phyloP scores from a whole-genome alignment of 2,888 invertebrate species.

The Empis stercorea region DNA sequence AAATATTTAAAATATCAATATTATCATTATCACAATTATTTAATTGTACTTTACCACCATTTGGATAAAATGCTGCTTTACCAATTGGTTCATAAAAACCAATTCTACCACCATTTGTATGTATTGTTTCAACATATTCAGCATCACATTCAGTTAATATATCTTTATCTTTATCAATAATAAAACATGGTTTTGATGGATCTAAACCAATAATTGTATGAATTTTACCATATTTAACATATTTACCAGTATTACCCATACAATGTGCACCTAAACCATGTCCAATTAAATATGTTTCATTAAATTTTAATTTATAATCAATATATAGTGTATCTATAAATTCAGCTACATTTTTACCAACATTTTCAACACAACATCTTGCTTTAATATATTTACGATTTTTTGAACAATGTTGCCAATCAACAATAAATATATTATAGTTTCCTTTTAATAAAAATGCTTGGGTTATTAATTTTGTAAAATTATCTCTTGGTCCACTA shows the following conservation, averaged over 20 bases:
- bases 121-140: slow-evolving; percentile 18
- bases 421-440: slow-evolving; percentile 42
- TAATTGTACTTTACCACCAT: slow-evolving; percentile 19
- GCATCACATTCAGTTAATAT: slow-evolving; percentile 15
- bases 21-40: slow-evolving; percentile 17
- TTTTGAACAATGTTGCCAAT: slow-evolving; percentile 40
- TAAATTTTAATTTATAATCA: not conserved
- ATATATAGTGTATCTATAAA: slow-evolving; percentile 4
- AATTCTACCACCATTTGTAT: slow-evolving; percentile 16
- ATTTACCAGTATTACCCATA: slow-evolving; percentile 9
- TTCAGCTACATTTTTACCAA: slow-evolving; percentile 6
- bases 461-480: slow-evolving; percentile 3
- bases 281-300: slow-evolving; percentile 6
- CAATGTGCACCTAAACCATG: slow-evolving; percentile 10
- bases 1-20: slow-evolving; percentile 3
- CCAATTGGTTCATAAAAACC: slow-evolving; percentile 16
- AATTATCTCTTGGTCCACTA: slow-evolving; percentile 36
- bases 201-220: slow-evolving; percentile 15
- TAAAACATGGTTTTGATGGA: slow-evolving; percentile 15
- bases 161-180: not conserved
- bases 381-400: slow-evolving; percentile 41
- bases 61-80: slow-evolving; percentile 20
- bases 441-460: slow-evolving; percentile 41
- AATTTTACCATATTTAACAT: slow-evolving; percentile 3
- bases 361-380: slow-evolving; percentile 25